Evolutionary conservation across 2,888 invertebrate species (phyloP), one percentile per base, ranked within the genome.

Genomic region (Epirrita christyi): DNA sequence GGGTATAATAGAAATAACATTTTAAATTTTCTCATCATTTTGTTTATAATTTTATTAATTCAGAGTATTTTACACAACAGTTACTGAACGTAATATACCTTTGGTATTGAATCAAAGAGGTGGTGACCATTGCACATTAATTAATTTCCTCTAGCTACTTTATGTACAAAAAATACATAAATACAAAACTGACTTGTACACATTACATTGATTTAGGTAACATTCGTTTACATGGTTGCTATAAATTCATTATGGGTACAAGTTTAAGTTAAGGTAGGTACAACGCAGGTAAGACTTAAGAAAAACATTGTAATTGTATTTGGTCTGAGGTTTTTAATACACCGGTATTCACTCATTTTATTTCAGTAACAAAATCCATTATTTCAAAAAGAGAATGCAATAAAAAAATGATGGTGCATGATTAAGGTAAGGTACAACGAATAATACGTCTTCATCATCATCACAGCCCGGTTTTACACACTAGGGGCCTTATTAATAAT

Each of bases 141-240:
- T 85, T 86, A 73, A 80, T 85, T 83, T 83, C 73, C 75, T 81
- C 85, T 88, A 89, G 67, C 84, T 88, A 88, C 76, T 68, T 81
- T 90, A 88, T 90, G 80, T 91, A 91, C 90, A 91, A 86, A 90
- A 87, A 84, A 85, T 88, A 85, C 80, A 81, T 78, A 76, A 80
- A 82, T 86, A 86, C 79, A 87, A 86, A 86, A 81, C 71, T 71
- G 72, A 72, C 73, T 72, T 72, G 68, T 75, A 66, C 72, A 50
- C 38, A 71, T 75, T 76, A 81, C 77, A 83, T 80, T 74, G 57
- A 68, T 73, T 72, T 72, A 79, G 83, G 83, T 85, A 85, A 86
- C 83, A 74, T 80, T 76, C 73, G 70, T 73, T 77, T 75, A 60
- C 68, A 71, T 73, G 73, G 65, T 68, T 55, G 61, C 63, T 76